Evolutionary conservation across 2,888 invertebrate genomes (phyloP).

Genomic region (Masnerella sp.): DNA sequence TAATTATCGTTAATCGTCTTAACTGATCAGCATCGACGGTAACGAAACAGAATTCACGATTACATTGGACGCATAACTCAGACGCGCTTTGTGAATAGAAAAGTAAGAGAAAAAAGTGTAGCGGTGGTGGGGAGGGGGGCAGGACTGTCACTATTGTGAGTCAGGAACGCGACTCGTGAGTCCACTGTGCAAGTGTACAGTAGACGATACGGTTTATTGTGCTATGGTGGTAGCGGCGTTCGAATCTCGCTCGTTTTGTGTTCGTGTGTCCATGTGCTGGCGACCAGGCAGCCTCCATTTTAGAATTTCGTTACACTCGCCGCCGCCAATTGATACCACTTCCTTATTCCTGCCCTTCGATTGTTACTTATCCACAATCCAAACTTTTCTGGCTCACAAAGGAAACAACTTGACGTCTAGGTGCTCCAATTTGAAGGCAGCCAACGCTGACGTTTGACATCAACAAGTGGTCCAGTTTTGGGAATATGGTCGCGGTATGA

Average conservation of each 20-base stretch:
- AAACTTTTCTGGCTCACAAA: neutral
- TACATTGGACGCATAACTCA: slow-evolving; percentile 15
- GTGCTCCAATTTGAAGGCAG: no score
- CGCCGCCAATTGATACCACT: slow-evolving; percentile 20
- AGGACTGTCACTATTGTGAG: slow-evolving; percentile 48
- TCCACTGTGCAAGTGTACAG: slow-evolving; percentile 8
- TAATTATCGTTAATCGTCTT: no score
- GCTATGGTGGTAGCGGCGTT: slow-evolving; percentile 31
- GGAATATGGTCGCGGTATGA: no score
- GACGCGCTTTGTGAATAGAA: slow-evolving; percentile 18
- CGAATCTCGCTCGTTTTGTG: slow-evolving; percentile 26
- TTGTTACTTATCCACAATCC: neutral
- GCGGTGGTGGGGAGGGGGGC: neutral
- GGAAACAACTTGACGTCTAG: no score
- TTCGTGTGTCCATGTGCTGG: slow-evolving; percentile 15
- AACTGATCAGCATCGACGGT: neutral
- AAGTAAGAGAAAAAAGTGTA: slow-evolving; percentile 1
- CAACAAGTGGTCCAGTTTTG: no score
- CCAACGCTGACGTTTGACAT: no score
- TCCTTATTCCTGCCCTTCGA: neutral
- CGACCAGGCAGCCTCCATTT: slow-evolving; percentile 39
- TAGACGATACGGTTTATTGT: slow-evolving; percentile 33
- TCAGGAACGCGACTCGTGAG: slow-evolving; percentile 19
- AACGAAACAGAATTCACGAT: neutral
- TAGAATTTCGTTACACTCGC: slow-evolving; percentile 31